These are phyloP conservation scores for Hyles euphorbiae DNA, from an alignment of 1,140 invertebrate genomes.

Conservation along the genomic window DNA sequence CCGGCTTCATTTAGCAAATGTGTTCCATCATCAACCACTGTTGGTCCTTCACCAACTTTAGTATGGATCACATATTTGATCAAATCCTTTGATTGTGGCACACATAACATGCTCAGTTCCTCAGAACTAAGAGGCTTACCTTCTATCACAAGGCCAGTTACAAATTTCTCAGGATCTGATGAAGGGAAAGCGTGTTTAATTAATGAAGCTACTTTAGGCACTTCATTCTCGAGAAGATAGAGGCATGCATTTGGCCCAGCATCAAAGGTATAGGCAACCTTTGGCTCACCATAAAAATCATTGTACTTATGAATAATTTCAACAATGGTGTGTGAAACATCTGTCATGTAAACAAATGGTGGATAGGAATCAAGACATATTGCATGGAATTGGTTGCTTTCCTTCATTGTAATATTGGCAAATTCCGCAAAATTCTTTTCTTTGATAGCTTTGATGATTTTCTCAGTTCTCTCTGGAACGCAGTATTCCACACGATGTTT, in stretches of 20 bases:
- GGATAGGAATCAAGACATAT: constrained; percentile 96
- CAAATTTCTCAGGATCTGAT: constrained; percentile 46
- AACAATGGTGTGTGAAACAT: constrained; percentile 87
- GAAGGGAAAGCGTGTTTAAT: constrained; percentile 86
- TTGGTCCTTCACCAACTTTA: constrained; percentile 84
- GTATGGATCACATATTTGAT: constrained; percentile 92
- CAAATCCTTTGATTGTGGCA: constrained; percentile 71
- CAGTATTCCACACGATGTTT: constrained; percentile 82
- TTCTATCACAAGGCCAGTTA: constrained; percentile 38
- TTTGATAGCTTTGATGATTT: constrained; percentile 87
- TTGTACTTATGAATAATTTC: constrained; percentile 92
- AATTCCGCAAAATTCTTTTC: constrained; percentile 90
- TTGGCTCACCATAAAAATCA: constrained; percentile 75
- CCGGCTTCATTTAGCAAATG: constrained; percentile 78
- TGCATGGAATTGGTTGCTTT: constrained; percentile 99
- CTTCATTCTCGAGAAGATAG: constrained; percentile 87
- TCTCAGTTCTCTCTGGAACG: constrained; percentile 83
- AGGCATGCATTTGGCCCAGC: constrained; percentile 97
- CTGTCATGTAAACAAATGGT: constrained; percentile 94
- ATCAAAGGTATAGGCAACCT: constrained; percentile 97
- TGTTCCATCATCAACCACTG: constrained; percentile 67
- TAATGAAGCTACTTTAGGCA: constrained; percentile 80
- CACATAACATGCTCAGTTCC: constrained; percentile 41
- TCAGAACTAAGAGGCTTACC: constrained; percentile 36
- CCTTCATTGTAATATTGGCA: constrained; percentile 96